A percentile compares a stretch with the other conserved stretches of the same genome.
phyloP scores from a whole-genome alignment of 2,113 vertebrate species.

The Felis chaus region DNA sequence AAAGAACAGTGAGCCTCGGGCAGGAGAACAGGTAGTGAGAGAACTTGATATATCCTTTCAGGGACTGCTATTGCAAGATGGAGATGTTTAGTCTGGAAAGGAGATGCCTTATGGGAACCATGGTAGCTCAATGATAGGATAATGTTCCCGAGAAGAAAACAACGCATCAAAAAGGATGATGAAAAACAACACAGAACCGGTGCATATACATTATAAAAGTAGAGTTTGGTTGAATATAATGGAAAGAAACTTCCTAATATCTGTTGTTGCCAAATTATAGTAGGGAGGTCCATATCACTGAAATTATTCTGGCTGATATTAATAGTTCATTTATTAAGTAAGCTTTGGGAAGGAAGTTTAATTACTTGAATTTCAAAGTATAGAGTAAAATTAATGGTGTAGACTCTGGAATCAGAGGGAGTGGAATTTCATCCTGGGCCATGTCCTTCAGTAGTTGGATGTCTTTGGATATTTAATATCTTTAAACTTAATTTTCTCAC shows the following conservation, averaged over 20 bases:
- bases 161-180: not conserved
- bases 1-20: not conserved
- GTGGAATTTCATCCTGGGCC: not conserved
- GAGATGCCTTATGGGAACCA: not conserved
- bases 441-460: not conserved
- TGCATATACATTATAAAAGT: not conserved
- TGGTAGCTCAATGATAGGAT: not conserved
- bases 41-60: not conserved
- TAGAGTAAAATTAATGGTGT: not conserved
- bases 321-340: not conserved
- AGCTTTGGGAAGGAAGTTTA: not conserved
- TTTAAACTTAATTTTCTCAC: slow-evolving; percentile 11
- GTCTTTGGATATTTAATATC: not conserved
- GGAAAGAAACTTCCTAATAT: not conserved
- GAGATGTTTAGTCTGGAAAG: not conserved
- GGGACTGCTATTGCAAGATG: not conserved
- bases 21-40: not conserved
- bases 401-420: not conserved
- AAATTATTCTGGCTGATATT: not conserved
- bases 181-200: not conserved
- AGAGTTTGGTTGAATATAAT: not conserved
- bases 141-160: not conserved
- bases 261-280: not conserved
- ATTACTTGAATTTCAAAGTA: not conserved
- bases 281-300: not conserved